Conservation (phyloP, 2,888 invertebrate species). For the Drosophila sordidula region DNA sequence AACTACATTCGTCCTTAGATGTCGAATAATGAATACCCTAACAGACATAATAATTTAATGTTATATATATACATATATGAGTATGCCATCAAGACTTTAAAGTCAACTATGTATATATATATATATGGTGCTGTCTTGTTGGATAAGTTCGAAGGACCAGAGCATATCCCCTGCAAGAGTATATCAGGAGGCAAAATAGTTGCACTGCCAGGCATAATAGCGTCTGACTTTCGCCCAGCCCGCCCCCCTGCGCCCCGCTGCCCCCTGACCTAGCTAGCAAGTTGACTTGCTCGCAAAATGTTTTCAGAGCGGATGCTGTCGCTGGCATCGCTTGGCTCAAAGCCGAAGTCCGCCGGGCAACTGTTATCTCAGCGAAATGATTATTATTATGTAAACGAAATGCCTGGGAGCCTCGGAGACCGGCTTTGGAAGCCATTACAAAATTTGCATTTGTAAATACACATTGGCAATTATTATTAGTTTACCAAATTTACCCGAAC, state of each 20-base stretch:
- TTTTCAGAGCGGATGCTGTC: slow-evolving; percentile 40
- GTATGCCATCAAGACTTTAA: not conserved
- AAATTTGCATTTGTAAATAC: slow-evolving; percentile 76
- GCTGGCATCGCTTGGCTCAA: not conserved
- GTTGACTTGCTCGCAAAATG: slow-evolving; percentile 24
- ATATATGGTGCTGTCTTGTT: not conserved
- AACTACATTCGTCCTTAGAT: not conserved
- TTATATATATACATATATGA: too few species aligned
- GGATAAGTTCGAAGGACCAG: not conserved
- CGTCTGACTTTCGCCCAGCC: slow-evolving; percentile 2
- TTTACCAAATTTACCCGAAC: slow-evolving; percentile 51
- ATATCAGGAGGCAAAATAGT: slow-evolving; percentile 35
- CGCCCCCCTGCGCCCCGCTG: not conserved
- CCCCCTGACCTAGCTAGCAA: slow-evolving; percentile 16
- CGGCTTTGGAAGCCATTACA: slow-evolving; percentile 50
- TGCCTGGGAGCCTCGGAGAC: slow-evolving; percentile 36
- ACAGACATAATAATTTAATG: not conserved
- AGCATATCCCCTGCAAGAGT: not conserved
- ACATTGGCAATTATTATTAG: slow-evolving; percentile 65
- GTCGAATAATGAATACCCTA: slow-evolving; percentile 13
- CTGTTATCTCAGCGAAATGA: slow-evolving; percentile 34
- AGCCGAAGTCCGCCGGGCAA: slow-evolving; percentile 14
- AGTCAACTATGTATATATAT: not conserved
- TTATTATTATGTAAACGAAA: slow-evolving; percentile 67
- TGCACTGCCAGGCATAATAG: slow-evolving; percentile 40